phyloP scores from a whole-genome alignment of 1,140 invertebrate species.

The Drosophila sp. region DNA sequence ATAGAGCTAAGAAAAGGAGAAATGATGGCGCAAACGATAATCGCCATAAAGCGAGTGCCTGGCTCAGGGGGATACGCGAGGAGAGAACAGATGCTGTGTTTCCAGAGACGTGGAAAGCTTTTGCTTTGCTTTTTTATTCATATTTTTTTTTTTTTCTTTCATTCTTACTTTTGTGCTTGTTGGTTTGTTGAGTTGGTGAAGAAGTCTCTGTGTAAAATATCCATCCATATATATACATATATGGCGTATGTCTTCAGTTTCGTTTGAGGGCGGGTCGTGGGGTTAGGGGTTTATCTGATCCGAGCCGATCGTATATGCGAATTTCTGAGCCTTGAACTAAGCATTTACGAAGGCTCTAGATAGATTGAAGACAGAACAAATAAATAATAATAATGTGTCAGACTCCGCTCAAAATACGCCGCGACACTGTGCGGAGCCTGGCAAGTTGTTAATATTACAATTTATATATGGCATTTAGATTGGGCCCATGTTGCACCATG shows the following conservation, averaged over 20 bases:
- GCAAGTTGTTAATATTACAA: constrained; percentile 30
- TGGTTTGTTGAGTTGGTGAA: not conserved
- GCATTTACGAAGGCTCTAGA: constrained; percentile 42
- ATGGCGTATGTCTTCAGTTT: not conserved
- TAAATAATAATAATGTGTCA: not conserved
- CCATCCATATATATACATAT: not conserved
- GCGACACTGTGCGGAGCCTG: not conserved
- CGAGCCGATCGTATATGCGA: constrained; percentile 44
- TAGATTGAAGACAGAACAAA: not conserved
- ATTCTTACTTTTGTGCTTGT: constrained; percentile 31
- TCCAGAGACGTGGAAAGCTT: constrained; percentile 31
- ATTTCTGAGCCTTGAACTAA: constrained; percentile 45
- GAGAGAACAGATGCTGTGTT: constrained; percentile 9
- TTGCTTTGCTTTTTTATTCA: constrained; percentile 19
- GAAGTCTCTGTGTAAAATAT: constrained; percentile 22
- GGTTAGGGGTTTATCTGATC: not conserved
- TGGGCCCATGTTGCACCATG: constrained; percentile 91
- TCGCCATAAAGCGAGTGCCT: constrained; percentile 48
- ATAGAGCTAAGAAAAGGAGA: constrained; percentile 43
- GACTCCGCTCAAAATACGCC: not conserved
- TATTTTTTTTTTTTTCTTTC: constrained; percentile 19
- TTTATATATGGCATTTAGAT: constrained; percentile 90
- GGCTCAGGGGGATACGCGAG: constrained; percentile 36
- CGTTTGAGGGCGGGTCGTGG: not conserved
- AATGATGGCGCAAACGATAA: constrained; percentile 73